These are phyloP conservation scores for Alosa alosa DNA, from an alignment of 2,113 vertebrate species.

Conservation along the genomic window DNA sequence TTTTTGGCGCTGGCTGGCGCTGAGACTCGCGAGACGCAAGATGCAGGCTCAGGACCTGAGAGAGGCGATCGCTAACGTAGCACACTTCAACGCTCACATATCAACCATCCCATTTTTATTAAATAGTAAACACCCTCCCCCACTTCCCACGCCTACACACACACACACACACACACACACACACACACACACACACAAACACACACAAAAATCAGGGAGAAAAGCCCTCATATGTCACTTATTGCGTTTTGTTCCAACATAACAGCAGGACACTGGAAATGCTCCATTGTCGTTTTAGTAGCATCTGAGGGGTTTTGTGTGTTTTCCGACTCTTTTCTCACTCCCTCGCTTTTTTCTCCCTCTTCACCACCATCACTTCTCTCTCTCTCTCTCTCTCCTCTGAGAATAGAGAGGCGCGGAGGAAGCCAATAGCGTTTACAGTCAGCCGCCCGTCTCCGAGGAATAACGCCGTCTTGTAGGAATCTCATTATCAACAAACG, in stretches of 20 bases:
- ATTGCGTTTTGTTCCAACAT: constrained; percentile 24
- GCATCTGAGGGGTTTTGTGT: constrained; percentile 15
- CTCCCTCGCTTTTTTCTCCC: neutral
- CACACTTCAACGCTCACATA: neutral
- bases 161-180: neutral
- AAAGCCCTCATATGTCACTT: neutral
- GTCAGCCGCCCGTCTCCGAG: constrained; percentile 39
- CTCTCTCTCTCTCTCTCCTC: constrained; percentile 20
- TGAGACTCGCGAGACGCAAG: neutral
- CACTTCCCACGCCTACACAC: neutral
- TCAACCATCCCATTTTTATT: neutral
- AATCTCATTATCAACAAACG: constrained; percentile 56
- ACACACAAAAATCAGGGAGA: neutral
- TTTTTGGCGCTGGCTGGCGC: neutral
- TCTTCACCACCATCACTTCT: neutral
- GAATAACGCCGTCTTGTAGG: constrained; percentile 46
- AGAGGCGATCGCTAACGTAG: neutral
- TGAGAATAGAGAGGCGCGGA: constrained; percentile 38
- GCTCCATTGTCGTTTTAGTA: constrained; percentile 21
- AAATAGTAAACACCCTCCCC: neutral
- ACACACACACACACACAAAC: neutral
- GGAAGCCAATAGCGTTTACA: constrained; percentile 45
- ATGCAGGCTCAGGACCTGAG: neutral
- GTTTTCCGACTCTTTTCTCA: constrained; percentile 6
- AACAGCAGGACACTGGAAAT: constrained; percentile 31